Evolutionary conservation across 53 echinoderm and acorn worm species (phyloP).

Genomic region (Actinopyga echinites): DNA sequence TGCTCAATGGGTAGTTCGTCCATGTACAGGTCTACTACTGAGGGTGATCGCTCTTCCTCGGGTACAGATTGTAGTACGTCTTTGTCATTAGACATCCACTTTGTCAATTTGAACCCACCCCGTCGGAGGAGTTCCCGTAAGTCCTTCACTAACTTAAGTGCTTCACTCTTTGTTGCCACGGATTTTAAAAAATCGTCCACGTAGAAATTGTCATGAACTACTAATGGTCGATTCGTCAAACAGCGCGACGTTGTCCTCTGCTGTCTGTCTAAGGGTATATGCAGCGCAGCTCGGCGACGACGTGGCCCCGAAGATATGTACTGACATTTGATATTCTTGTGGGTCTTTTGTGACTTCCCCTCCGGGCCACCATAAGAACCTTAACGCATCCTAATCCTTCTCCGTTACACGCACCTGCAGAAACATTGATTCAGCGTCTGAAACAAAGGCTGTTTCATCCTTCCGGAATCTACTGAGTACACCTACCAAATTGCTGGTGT

Average conservation of each 20-base stretch:
- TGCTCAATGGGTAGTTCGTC: slow-evolving; percentile 55
- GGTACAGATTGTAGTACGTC: slow-evolving; percentile 48
- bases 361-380: slow-evolving; percentile 1
- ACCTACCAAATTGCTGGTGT: not conserved
- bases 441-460: not conserved
- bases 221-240: slow-evolving; percentile 1
- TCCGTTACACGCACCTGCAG: not conserved
- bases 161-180: not conserved
- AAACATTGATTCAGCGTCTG: not conserved
- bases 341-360: not conserved
- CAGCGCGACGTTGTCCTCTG: slow-evolving; percentile 5
- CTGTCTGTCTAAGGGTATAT: slow-evolving; percentile 26
- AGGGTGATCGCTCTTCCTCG: slow-evolving; percentile 42
- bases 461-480: not conserved
- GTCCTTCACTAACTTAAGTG: not conserved
- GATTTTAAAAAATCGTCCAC: slow-evolving; percentile 48
- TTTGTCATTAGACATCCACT: slow-evolving; percentile 36
- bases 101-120: slow-evolving; percentile 56
- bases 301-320: slow-evolving; percentile 41
- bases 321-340: slow-evolving; percentile 17
- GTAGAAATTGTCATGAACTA: slow-evolving; percentile 31
- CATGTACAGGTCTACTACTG: slow-evolving; percentile 42
- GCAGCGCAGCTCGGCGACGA: slow-evolving; percentile 45
- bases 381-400: not conserved
- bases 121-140: slow-evolving; percentile 9